Evolutionary conservation across 2,113 vertebrate species (phyloP), one percentile per base, ranked within the genome.

Genomic region (Podocnemis expansa): DNA sequence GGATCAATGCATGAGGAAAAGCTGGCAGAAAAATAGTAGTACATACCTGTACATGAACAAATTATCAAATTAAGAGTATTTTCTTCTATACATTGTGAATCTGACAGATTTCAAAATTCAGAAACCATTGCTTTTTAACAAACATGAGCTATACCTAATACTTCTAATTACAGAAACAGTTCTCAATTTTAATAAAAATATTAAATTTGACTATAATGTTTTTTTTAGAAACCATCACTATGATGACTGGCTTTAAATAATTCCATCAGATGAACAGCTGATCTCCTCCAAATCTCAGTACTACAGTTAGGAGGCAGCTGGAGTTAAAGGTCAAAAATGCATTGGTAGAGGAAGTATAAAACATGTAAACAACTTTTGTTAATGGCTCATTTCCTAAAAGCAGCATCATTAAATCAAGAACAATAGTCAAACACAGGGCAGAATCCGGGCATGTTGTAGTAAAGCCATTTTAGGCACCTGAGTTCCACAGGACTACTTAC

Each of bases 1-100:
- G 10, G 94, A 94, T 95, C 93, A 93, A 86, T 91, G 80, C 82
- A 60, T 93, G 79, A 89, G 60, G 34, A 79, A 88, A 96, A 49
- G 34, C 70, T 88, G 81, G 84, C 93, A 83, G 91, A 89, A 81
- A 43, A 94, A 25, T 80, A 51, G 75, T 82, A 89, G 76, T 12
- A 76, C 81, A 41, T 41, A 51, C 12, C 70, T 60, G 82, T 67
- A 91, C 86, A 91, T 31, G 78, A 78, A 79, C 87, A 91, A 92
- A 91, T 12, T 27, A n/a, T 84, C 75, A 14, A 47, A 51, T 41
- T 12, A 81, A 93, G 51, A 87, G 76, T 24, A 78, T 87, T 95
- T 94, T 60, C 81, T 89, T 47, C 82, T 55, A 43, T 5, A 22
- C 5, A 11, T 9, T 73, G 38, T 73, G 70, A 73, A 43, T 24